These are phyloP conservation scores for Pollenia angustigena DNA, from an alignment of 2,888 invertebrate genomes.

Conservation along the genomic window DNA sequence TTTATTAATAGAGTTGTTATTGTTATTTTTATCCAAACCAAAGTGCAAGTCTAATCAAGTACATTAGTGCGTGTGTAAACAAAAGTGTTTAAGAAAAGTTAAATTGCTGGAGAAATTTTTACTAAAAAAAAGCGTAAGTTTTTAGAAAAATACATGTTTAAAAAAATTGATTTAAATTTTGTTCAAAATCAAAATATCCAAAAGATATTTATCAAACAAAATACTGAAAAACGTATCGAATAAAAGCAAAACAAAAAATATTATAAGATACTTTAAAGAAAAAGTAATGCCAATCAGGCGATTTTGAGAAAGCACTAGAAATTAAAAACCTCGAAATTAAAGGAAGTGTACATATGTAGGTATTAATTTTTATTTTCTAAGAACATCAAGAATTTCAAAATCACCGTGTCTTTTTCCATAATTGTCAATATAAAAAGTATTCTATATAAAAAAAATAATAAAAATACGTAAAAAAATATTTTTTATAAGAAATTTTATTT, in stretches of 20 bases:
- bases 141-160: background rate
- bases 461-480: no score
- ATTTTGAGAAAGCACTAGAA: no score
- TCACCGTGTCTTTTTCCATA: no score
- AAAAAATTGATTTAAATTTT: conserved; percentile 26
- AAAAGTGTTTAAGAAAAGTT: conserved; percentile 9
- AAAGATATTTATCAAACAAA: conserved; percentile 40
- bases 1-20: conserved; percentile 2
- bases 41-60: conserved; percentile 34
- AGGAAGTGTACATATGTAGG: no score
- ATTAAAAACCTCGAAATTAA: no score
- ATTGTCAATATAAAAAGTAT: no score
- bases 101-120: background rate
- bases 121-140: conserved; percentile 39
- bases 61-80: conserved; percentile 12
- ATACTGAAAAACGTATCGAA: background rate
- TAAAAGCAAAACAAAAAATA: conserved; percentile 26
- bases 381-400: no score
- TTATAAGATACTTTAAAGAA: background rate
- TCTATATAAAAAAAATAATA: no score
- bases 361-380: no score
- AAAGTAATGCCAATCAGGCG: background rate
- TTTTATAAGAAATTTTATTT: no score
- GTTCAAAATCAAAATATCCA: conserved; percentile 35
- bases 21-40: conserved; percentile 5